Percentiles rank a stretch among this genome's conserved stretches.
Conservation (phyloP, 2,113 vertebrate genomes). For the Nothoprocta perdicaria region DNA sequence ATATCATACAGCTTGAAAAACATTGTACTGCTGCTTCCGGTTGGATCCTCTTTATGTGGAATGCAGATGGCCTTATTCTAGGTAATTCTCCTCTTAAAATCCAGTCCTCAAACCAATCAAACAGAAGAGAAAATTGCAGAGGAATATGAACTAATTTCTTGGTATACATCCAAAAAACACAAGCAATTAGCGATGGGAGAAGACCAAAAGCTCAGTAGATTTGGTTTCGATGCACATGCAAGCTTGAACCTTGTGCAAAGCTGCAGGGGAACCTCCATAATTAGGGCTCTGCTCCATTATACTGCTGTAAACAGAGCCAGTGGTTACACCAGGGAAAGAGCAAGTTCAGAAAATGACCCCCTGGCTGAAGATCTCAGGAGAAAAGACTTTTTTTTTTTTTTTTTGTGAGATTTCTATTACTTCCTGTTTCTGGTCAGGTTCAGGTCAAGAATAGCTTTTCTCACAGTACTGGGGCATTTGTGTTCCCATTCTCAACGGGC, state of each 20-base stretch:
- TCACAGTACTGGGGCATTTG: conserved; percentile 54
- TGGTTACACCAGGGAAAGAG: conserved; percentile 58
- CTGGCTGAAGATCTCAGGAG: conserved; percentile 57
- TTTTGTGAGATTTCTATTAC: conserved; percentile 52
- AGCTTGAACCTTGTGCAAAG: neutral
- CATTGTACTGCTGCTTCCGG: conserved; percentile 56
- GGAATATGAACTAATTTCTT: conserved; percentile 59
- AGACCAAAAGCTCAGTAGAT: conserved; percentile 44
- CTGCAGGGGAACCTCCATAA: conserved; percentile 58
- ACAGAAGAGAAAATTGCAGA: conserved; percentile 45
- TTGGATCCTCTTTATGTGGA: conserved; percentile 40
- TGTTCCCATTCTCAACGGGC: neutral
- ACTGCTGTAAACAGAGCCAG: conserved; percentile 56
- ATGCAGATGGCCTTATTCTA: conserved; percentile 58
- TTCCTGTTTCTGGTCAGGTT: conserved; percentile 73
- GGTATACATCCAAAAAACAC: conserved; percentile 60
- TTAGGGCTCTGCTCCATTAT: conserved; percentile 42
- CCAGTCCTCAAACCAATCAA: conserved; percentile 54
- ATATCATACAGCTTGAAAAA: conserved; percentile 58
- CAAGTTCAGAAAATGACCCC: conserved; percentile 55
- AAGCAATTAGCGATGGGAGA: conserved; percentile 56
- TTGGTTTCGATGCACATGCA: conserved; percentile 54
- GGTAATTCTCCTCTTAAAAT: conserved; percentile 53
- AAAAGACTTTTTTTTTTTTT: neutral
- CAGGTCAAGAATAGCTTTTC: conserved; percentile 68